phyloP scores from a whole-genome alignment of 2,888 invertebrate genomes.

The Xestoiulus laeticollis region DNA sequence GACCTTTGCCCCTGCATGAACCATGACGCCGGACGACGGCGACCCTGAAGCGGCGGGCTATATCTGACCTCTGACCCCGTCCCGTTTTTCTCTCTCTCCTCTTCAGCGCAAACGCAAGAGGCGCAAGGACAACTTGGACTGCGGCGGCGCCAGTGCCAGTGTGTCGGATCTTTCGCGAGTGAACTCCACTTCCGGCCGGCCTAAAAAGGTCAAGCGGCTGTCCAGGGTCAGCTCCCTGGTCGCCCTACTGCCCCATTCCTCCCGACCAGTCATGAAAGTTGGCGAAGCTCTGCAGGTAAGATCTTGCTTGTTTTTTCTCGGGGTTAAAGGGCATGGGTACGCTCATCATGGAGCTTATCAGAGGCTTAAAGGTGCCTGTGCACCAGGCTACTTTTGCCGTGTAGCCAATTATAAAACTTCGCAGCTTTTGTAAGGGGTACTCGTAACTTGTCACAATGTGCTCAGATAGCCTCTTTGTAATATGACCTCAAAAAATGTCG shows the following conservation, averaged over 20 bases:
- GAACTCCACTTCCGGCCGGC: not conserved
- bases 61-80: not conserved
- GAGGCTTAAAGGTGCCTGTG: too few species aligned
- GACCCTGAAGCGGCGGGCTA: not conserved
- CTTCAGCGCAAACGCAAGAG: constrained; percentile 52
- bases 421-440: too few species aligned
- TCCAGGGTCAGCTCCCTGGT: constrained; percentile 52
- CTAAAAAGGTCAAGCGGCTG: constrained; percentile 36
- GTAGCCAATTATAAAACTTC: too few species aligned
- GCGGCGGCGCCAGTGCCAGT: constrained; percentile 45
- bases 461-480: too few species aligned
- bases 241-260: constrained; percentile 43
- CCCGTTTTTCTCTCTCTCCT: not conserved
- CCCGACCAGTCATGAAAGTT: constrained; percentile 54
- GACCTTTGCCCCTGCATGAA: not conserved
- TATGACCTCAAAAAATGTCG: not conserved
- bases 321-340: not conserved
- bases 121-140: constrained; percentile 50
- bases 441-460: too few species aligned
- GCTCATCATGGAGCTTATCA: too few species aligned
- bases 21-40: not conserved
- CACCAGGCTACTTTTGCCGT: too few species aligned
- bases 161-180: constrained; percentile 48
- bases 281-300: constrained; percentile 55
- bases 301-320: not conserved